Evolutionary conservation across 2,888 invertebrate genomes (phyloP), one percentile per base, ranked within the genome.

Genomic region (Mythimna loreyi): DNA sequence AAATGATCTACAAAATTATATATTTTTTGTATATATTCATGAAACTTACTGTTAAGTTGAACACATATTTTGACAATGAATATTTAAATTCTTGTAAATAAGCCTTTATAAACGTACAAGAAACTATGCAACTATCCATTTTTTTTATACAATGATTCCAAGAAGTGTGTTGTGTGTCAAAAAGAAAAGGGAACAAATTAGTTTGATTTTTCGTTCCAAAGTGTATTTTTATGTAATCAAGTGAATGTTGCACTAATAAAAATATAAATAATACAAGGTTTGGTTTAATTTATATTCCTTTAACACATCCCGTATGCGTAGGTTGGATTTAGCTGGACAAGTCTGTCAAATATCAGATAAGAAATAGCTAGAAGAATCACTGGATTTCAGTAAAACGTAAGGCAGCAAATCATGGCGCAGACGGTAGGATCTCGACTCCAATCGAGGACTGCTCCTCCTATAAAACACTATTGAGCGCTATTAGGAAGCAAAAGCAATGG

Each of bases 211-310:
- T 59, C 59, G 43, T 53, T 72, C 28, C 25, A 23, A 56, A 28
- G 53, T 85, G 49, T 73, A 76, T 85, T 80, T 86, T 75, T 86
- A 84, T 86, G 76, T 86, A 89, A 89, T 86, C 84, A 85, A 88
- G 80, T 87, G 83, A 82, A 86, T 82, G 74, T 69, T 82, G 84
- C 85, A 89, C 86, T 89, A 92, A 90, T 91, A 90, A 89, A 91
- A 66, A 45, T 81, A 81, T 86, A 84, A 70, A 83, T 78, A 57
- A 13, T 49, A 75, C 7, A 43, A 63, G 21, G 33, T 49, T 56
- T 60, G 3, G 45, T 72, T 80, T 69, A 53, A 61, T 76, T 73
- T 60, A 52, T 52, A 28, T 1, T 25, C 28, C 9, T 52, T 28
- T 6, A 1, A 23, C 5, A 6, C 33, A 19, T 43, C 43, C 1